Percentiles rank a stretch among this genome's conserved stretches.
Conservation (phyloP, 2,797 vertebrate genomes). For the Alauda arvensis region DNA sequence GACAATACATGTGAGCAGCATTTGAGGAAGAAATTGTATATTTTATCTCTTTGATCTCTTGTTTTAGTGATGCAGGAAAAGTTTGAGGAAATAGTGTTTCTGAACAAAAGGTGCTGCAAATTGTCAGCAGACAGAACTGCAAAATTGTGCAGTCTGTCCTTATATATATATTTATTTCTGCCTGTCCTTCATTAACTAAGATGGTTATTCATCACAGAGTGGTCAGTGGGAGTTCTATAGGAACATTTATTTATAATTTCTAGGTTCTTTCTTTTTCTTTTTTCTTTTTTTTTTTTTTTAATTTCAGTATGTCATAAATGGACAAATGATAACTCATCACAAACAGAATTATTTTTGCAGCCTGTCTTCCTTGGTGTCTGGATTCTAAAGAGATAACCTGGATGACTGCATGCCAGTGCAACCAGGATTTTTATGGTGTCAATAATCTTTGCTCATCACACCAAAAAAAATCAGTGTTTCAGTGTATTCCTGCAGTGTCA, state of each 20-base stretch:
- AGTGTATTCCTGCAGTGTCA: constrained; percentile 64
- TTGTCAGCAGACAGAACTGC: background rate
- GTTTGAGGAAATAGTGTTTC: constrained; percentile 7
- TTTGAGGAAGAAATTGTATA: constrained; percentile 33
- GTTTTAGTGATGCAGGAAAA: constrained; percentile 13
- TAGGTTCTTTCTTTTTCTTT: background rate
- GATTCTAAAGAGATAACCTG: constrained; percentile 66
- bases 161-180: constrained; percentile 4
- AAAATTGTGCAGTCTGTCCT: constrained; percentile 2
- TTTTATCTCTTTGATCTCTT: constrained; percentile 47
- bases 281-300: background rate
- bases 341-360: constrained; percentile 62
- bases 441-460: constrained; percentile 69
- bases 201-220: background rate
- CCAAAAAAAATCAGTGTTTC: constrained; percentile 59
- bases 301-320: constrained; percentile 37
- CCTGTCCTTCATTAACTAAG: background rate
- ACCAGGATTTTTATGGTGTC: constrained; percentile 71
- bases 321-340: constrained; percentile 62
- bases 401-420: constrained; percentile 60
- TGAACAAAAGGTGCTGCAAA: constrained; percentile 44
- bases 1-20: constrained; percentile 8
- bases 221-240: background rate
- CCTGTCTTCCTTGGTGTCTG: constrained; percentile 59
- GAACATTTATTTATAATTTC: background rate